A percentile compares a stretch with the other conserved stretches of the same genome.
Conservation (phyloP, 2,797 vertebrate species). For the Microhierax caerulescens region DNA sequence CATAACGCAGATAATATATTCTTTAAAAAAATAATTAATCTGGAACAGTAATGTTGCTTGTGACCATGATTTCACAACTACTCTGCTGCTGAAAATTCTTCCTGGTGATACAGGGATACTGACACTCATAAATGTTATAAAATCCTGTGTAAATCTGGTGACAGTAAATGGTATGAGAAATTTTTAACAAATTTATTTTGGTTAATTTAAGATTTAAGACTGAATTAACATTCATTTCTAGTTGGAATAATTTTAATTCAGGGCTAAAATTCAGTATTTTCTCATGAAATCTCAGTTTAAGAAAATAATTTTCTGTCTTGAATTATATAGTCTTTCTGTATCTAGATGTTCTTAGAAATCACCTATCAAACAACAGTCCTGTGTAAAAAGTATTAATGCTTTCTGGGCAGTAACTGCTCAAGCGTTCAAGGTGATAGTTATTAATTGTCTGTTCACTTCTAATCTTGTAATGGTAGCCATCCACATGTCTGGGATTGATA, state of each 20-base stretch:
- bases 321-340: background rate
- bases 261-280: background rate
- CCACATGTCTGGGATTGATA: background rate
- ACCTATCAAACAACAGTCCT: background rate
- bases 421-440: background rate
- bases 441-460: background rate
- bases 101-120: background rate
- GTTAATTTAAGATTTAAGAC: background rate
- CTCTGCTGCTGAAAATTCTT: background rate
- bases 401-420: background rate
- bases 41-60: background rate
- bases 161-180: background rate
- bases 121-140: background rate
- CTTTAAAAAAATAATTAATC: background rate
- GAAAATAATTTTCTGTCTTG: background rate
- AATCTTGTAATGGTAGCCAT: background rate
- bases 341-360: background rate
- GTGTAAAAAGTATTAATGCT: background rate
- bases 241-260: background rate
- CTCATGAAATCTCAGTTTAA: background rate
- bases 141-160: background rate
- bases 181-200: background rate
- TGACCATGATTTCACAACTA: background rate
- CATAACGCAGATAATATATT: background rate
- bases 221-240: background rate